A percentile compares a stretch with the other conserved stretches of the same genome.
Conservation (phyloP, 2,888 invertebrate species). For the Blera fallax region DNA sequence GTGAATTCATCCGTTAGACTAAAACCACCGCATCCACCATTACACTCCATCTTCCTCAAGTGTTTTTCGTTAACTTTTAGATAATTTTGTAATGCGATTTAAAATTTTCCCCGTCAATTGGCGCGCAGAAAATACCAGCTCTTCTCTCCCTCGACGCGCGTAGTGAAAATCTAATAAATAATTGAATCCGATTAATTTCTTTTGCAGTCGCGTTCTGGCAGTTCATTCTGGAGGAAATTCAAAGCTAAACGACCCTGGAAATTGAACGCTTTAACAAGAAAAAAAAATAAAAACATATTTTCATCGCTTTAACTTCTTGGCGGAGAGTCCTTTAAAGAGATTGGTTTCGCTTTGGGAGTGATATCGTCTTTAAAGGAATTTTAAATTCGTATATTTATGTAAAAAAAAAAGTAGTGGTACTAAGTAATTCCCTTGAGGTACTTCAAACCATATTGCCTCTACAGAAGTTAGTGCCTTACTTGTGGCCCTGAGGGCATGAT, state of each 20-base stretch:
- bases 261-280: background rate
- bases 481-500: no score
- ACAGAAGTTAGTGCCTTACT: no score
- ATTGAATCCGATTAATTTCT: conserved; percentile 55
- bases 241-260: background rate
- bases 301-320: background rate
- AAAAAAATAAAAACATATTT: background rate
- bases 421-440: background rate
- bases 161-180: conserved; percentile 23
- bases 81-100: conserved; percentile 54
- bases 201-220: conserved; percentile 30
- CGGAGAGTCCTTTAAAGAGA: no score
- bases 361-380: no score
- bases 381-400: no score
- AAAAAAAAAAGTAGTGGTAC: background rate
- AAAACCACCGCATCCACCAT: conserved; percentile 3
- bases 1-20: conserved; percentile 3
- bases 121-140: background rate
- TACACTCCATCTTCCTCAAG: conserved; percentile 32
- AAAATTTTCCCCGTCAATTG: conserved; percentile 52
- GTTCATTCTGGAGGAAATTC: conserved; percentile 18
- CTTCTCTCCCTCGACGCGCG: background rate
- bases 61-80: conserved; percentile 53
- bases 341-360: no score
- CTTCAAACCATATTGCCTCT: no score